Conservation (phyloP, 1,140 invertebrate genomes). For the Temnothorax curvispinosus region DNA sequence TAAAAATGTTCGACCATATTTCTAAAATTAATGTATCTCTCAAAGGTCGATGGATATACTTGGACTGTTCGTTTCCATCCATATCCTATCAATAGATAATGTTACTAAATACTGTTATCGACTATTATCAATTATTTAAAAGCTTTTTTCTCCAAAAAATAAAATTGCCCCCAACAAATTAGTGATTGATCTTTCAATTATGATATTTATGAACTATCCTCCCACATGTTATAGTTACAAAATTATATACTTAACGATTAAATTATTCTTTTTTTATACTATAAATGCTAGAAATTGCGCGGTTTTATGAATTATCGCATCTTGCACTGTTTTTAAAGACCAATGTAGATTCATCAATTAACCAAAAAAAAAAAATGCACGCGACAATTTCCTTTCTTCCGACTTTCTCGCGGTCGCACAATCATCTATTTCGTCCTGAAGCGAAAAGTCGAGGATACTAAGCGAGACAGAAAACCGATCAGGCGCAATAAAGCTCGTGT, state of each 20-base stretch:
- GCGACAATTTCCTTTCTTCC: background rate
- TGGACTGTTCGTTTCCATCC: background rate
- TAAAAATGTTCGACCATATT: slow-evolving; percentile 5
- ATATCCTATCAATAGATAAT: background rate
- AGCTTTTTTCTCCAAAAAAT: background rate
- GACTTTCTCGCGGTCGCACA: slow-evolving; percentile 4
- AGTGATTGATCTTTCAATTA: background rate
- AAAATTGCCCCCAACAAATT: background rate
- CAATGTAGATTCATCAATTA: background rate
- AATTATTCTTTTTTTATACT: background rate
- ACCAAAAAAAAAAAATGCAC: background rate
- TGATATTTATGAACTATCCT: background rate
- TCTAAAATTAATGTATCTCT: background rate
- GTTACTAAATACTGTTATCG: background rate
- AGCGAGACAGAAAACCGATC: slow-evolving; percentile 67
- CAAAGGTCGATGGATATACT: background rate
- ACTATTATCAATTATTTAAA: background rate
- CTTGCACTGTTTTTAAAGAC: background rate
- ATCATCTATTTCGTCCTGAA: slow-evolving; percentile 25
- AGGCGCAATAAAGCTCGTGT: slow-evolving; percentile 72
- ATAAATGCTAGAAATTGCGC: background rate
- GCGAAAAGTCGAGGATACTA: slow-evolving; percentile 37
- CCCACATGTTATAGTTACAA: background rate
- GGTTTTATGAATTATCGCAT: background rate
- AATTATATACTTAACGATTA: background rate